These are phyloP conservation scores for Seriola aureovittata DNA, from an alignment of 2,113 vertebrate species.

Conservation along the genomic window DNA sequence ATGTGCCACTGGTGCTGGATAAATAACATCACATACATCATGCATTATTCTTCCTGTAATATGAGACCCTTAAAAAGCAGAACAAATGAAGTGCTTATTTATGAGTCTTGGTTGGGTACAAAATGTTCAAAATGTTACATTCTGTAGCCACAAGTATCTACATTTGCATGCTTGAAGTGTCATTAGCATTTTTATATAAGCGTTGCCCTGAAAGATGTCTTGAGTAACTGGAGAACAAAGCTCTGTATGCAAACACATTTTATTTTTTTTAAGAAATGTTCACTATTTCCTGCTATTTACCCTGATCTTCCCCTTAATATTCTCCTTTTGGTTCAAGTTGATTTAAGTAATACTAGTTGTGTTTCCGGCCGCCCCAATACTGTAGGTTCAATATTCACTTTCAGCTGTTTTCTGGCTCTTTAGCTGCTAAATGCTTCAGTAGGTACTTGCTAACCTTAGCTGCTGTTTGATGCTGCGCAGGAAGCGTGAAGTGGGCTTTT, in stretches of 20 bases:
- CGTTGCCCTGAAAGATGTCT: constrained; percentile 42
- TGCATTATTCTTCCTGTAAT: constrained; percentile 56
- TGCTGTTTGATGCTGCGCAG: neutral
- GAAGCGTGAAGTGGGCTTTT: neutral
- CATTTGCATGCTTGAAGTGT: constrained; percentile 58
- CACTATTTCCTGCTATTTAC: neutral
- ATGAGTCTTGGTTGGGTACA: constrained; percentile 36
- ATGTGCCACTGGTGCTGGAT: constrained; percentile 56
- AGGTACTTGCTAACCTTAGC: neutral
- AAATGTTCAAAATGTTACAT: constrained; percentile 59
- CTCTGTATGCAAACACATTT: constrained; percentile 11
- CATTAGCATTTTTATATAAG: constrained; percentile 71
- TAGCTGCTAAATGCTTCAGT: neutral
- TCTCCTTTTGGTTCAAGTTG: neutral
- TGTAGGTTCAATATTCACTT: neutral
- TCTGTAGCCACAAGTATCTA: constrained; percentile 40
- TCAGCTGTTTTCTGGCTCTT: neutral
- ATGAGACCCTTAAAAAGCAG: constrained; percentile 39
- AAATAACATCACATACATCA: constrained; percentile 63
- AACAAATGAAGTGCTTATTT: constrained; percentile 65
- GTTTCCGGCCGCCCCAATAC: neutral
- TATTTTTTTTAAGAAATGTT: neutral
- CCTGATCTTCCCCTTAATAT: neutral
- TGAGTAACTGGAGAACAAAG: constrained; percentile 37
- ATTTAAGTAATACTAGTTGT: neutral